These are phyloP conservation scores for Leptodactylus fuscus DNA, from an alignment of 2,113 vertebrate genomes.

Conservation along the genomic window DNA sequence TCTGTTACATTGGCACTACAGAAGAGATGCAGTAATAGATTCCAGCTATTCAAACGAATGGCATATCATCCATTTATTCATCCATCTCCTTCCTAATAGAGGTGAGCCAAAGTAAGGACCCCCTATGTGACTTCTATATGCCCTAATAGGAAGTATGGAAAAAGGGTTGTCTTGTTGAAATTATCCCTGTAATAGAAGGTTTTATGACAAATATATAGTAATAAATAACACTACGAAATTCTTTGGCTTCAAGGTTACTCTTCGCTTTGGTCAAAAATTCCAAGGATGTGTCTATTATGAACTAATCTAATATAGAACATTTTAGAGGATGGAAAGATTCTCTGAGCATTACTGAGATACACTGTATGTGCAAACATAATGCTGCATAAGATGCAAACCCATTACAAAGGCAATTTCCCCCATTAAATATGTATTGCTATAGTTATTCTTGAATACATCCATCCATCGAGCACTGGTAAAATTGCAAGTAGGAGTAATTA, in stretches of 20 bases:
- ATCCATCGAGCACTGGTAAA: not conserved
- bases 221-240: not conserved
- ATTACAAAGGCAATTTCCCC: not conserved
- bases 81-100: too few relatives aligned
- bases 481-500: slow-evolving; percentile 1
- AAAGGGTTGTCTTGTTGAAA: too few relatives aligned
- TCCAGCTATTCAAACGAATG: too few relatives aligned
- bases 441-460: not conserved
- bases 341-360: not conserved
- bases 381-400: not conserved
- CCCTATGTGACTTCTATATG: too few relatives aligned
- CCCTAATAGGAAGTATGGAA: too few relatives aligned
- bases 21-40: too few relatives aligned
- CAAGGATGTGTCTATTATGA: not conserved
- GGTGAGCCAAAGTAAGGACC: too few relatives aligned
- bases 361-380: not conserved
- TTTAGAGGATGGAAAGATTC: too few relatives aligned
- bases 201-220: too few relatives aligned
- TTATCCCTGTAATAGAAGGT: too few relatives aligned
- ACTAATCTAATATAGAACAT: not conserved
- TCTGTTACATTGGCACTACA: too few relatives aligned
- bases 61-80: too few relatives aligned
- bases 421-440: not conserved
- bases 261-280: not conserved
- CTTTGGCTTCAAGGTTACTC: not conserved